phyloP scores from a whole-genome alignment of 2,113 vertebrate species.

The Bombycilla garrulus region DNA sequence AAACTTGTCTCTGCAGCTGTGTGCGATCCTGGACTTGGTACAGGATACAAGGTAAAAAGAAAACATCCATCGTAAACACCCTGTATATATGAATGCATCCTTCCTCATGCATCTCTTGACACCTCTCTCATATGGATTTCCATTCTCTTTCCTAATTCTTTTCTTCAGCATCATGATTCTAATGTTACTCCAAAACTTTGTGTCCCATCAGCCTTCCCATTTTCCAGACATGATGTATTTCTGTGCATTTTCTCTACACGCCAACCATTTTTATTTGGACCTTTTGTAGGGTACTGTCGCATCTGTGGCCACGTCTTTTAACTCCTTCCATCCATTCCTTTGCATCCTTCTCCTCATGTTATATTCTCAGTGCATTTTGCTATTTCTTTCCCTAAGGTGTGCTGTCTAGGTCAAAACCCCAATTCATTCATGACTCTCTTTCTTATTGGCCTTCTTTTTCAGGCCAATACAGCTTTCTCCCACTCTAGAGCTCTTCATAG shows the following conservation, averaged over 20 bases:
- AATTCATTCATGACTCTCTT: neutral
- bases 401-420: neutral
- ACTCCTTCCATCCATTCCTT: neutral
- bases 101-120: accelerated
- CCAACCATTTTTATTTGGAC: neutral
- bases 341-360: neutral
- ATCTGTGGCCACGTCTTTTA: neutral
- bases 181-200: neutral
- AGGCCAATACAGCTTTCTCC: neutral
- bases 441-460: neutral
- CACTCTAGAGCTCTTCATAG: neutral
- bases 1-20: constrained; percentile 88
- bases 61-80: neutral
- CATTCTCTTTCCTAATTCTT: neutral
- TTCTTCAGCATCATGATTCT: neutral
- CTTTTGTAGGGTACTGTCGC: neutral
- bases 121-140: neutral
- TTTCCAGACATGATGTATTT: neutral
- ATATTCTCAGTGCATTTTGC: neutral
- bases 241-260: neutral
- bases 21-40: constrained; percentile 89
- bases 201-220: neutral
- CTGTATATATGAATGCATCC: neutral
- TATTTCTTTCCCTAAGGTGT: neutral
- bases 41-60: constrained; percentile 86